Evolutionary conservation across 2,797 vertebrate genomes (phyloP), one percentile per base, ranked within the genome.

Genomic region (Chaetodon trifasciatus): DNA sequence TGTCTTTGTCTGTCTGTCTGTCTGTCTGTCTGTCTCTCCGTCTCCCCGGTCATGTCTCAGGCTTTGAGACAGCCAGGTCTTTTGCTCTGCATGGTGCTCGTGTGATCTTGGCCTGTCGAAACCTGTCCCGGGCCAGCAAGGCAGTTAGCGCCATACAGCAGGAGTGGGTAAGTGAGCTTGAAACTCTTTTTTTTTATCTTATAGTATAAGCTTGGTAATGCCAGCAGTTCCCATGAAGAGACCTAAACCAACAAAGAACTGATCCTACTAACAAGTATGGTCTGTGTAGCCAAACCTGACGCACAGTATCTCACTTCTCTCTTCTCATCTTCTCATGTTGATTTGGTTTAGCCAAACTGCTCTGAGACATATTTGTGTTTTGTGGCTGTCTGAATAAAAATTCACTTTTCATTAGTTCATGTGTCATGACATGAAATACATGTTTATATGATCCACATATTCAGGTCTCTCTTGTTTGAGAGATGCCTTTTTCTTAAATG

Each of bases 11-110:
- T 76, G 19, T 32, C 49, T 68, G 66, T 80, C 52, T 53, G 23
- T 60, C 64, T 57, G 42, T 44, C 42, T 68, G 66, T 80, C 52
- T 53, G 23, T 60, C 64, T 57, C 39, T 66, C 52, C 23, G 24
- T 82, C 74, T 61, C 28, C 16, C 23, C 44, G 15, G 60, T 70
- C 60, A 32, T 76, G 58, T 93, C 90, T 89, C 90, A 99, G 98
- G 98, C 86, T 98, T 99, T 81, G 98, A 99, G 92, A 97, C 97
- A 0, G 97, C 98, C 2, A 97, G 96, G 88, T 97, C 98, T 72
- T 97, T 99, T 32, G 97, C 98, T 52, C 96, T 99, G 61, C 98
- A 99, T 0, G 98, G 98, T 9, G 97, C 98, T 0, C 94, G 96
- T 0, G 97, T 99, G 67, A 96, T 99, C 94, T 91, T 99, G 87